These are phyloP conservation scores for Menidia beryllina DNA, from an alignment of 2,113 vertebrate species.

Conservation along the genomic window DNA sequence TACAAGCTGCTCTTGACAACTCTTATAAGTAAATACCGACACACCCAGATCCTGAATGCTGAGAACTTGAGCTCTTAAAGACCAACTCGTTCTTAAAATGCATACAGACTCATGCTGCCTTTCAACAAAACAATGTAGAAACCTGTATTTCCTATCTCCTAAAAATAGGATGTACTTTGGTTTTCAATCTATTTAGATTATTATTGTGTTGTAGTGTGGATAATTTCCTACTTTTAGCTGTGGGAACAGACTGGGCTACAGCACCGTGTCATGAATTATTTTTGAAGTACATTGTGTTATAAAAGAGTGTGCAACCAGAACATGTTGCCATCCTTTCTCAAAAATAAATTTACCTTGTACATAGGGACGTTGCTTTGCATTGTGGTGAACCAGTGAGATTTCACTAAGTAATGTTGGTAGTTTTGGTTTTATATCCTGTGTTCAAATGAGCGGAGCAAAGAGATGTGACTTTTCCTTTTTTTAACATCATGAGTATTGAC, in stretches of 20 bases:
- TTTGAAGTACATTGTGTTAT: neutral
- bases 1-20: slow-evolving; percentile 91
- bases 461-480: neutral
- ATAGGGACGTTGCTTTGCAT: no score
- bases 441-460: neutral
- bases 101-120: neutral
- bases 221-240: neutral
- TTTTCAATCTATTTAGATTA: neutral
- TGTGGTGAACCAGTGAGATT: no score
- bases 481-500: neutral
- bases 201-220: neutral
- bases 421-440: neutral
- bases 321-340: neutral
- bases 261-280: neutral
- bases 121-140: no score
- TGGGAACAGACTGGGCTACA: neutral
- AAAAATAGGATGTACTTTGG: neutral
- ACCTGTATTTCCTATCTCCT: neutral
- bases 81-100: neutral
- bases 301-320: neutral
- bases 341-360: neutral
- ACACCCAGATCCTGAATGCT: neutral
- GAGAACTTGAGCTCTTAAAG: neutral
- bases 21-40: slow-evolving; percentile 88
- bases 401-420: neutral